These are phyloP conservation scores for Tokudaia tokunoshimensis DNA, from an alignment of 2,797 vertebrate genomes.

Conservation along the genomic window DNA sequence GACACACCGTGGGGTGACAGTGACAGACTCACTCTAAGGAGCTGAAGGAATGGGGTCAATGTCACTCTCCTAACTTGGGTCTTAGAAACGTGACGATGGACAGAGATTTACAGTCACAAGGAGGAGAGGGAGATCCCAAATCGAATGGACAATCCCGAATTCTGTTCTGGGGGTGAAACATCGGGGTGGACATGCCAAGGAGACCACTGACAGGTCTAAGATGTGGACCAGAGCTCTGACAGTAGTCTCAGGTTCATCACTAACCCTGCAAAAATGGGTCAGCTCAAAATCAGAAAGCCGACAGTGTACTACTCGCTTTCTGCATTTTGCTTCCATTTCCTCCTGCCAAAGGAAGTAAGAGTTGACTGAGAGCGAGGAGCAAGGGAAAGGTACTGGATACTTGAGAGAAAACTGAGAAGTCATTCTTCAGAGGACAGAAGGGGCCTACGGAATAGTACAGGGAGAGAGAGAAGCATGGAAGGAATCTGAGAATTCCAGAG, in stretches of 20 bases:
- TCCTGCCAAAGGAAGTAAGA: background rate
- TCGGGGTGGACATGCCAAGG: background rate
- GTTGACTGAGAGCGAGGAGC: background rate
- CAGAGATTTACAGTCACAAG: background rate
- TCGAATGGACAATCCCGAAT: background rate
- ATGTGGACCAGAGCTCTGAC: background rate
- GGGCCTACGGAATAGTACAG: background rate
- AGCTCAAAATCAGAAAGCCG: background rate
- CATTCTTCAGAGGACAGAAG: background rate
- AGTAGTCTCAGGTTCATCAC: background rate
- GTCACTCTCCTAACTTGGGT: background rate
- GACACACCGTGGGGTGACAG: background rate
- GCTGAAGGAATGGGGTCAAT: background rate
- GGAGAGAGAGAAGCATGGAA: background rate
- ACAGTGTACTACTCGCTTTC: accelerated
- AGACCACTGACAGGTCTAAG: background rate
- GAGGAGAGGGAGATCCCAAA: background rate
- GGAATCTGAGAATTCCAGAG: background rate
- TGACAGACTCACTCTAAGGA: background rate
- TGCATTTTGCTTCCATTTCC: background rate
- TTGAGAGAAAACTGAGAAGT: background rate
- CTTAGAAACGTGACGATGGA: background rate
- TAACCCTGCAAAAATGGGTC: conserved; percentile 29
- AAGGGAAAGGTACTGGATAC: background rate
- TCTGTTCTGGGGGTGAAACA: background rate